Percentiles rank a stretch among this genome's conserved stretches.
These are phyloP conservation scores for Chlamydotis undulata DNA, from an alignment of 2,113 vertebrate species.

Conservation along the genomic window DNA sequence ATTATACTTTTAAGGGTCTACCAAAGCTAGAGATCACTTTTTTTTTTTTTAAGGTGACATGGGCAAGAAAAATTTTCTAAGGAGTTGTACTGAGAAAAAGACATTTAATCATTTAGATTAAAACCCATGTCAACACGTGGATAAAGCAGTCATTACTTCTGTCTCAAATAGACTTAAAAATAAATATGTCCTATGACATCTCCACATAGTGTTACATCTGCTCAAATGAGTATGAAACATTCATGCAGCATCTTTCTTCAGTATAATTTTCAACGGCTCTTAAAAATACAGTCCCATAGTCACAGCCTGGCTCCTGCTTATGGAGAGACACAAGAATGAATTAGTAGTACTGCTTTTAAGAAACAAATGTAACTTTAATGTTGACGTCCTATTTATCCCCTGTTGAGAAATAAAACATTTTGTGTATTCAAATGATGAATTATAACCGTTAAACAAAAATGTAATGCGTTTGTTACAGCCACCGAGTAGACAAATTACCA, in stretches of 20 bases:
- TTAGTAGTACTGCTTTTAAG: slow-evolving; percentile 2
- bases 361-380: neutral
- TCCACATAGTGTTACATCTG: neutral
- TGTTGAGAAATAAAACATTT: slow-evolving; percentile 51
- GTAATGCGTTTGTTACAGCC: slow-evolving; percentile 43
- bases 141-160: neutral
- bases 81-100: neutral
- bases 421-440: slow-evolving; percentile 60
- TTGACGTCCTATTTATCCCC: slow-evolving; percentile 45
- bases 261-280: neutral
- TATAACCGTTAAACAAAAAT: slow-evolving; percentile 56
- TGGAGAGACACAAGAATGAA: neutral
- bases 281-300: neutral
- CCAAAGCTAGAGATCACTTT: neutral
- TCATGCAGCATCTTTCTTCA: neutral
- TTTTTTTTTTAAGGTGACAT: neutral
- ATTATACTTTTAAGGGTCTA: neutral
- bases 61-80: neutral
- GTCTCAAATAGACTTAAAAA: neutral
- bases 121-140: neutral
- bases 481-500: slow-evolving; percentile 63
- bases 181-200: neutral
- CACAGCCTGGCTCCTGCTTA: neutral
- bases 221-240: neutral
- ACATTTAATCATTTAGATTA: neutral